Evolutionary conservation across 1,140 invertebrate genomes (phyloP), one percentile per base, ranked within the genome.

Genomic region (Varroa destructor): DNA sequence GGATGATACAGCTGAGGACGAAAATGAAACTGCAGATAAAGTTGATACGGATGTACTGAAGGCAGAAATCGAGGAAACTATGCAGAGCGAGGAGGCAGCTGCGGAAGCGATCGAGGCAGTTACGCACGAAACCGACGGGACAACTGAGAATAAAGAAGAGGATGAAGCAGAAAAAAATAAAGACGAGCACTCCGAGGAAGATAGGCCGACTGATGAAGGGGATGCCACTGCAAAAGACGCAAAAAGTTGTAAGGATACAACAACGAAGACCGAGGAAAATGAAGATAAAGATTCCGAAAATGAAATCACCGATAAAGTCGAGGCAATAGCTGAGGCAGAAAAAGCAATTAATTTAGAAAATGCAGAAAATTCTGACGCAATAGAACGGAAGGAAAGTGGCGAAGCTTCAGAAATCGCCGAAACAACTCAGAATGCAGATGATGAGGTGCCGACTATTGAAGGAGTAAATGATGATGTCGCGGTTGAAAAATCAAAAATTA

Each of bases 1-100:
- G 12, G 43, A 10, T 42, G 42, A 14, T 6, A 55, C 43, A 12
- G 58, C 70, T 2, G 51, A 43, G 57, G 56, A 3, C 37, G 67
- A 72, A 71, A 61, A 42, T 25, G 56, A 57, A 14, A 6, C 4
- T 1, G 73, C 14, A 71, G 43, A 71, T 56, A 73, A 25, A 8
- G 46, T 36, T 8, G 55, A 14, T 10, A 55, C 67, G 2, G 40
- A 73, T 56, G n/a, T 36, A 43, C 51, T 55, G 12, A 51, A 36
- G 14, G 10, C 42, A 71, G 14, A 61, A 12, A 6, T 6, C 43
- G 54, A 67, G 56, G 55, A 67, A 40, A 56, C 51, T 71, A 67
- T 36, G 43, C 14, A 37, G 14, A 72, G 71, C 67, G 74, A 71
- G 70, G 74, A 72, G 37, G 55, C 55, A 72, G 42, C 71, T 10